Base-by-base conservation (phyloP, 2,797 vertebrate species). In the Tenualosa ilisha region DNA sequence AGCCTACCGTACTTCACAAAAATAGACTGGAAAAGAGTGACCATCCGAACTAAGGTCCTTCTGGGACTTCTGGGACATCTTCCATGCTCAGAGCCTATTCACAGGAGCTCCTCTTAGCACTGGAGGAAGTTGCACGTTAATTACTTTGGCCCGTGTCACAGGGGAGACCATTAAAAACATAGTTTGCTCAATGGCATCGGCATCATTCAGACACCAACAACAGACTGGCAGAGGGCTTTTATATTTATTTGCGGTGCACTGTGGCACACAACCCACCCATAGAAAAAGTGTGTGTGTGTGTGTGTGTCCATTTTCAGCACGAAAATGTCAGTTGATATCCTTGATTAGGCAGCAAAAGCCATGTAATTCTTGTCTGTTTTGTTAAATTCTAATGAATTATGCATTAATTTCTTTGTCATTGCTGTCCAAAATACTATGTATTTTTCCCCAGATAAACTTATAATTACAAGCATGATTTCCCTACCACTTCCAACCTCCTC, bases 401-500 rank as follows among this genome's bases (percentile, higher is more conserved):
- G 37, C 37, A 75, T 72, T 72, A 72, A 9, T 37, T 17, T 1
- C 65, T 31, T 37, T 17, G 65, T 31, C 11, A 31, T 72, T 72
- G 26, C 26, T 17, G 65, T 72, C 65, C 26, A 31, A 31, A 37
- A 13, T 72, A 6, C 65, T 26, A 72, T 72, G 65, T 8, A 31
- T 75, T 43, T 75, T 6, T 40, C 13, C 68, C 31, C 68, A 68
- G 26, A 72, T 31, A 31, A 72, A 17, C 65, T 37, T 15, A 37
- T 75, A 37, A 43, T 75, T 49, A 49, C 46, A 40, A 40, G 40
- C 31, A 75, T 75, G 40, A 40, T 75, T 7, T 7, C 68, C 68
- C 37, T 43, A 4, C 31, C 7, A 8, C 46, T 49, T 2, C 46
- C 4, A 3, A 31, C 31, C 26, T 12, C 91, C 93, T 92, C 90